Base-by-base conservation (phyloP, 2,113 vertebrate species). In the Pithys albifrons region DNA sequence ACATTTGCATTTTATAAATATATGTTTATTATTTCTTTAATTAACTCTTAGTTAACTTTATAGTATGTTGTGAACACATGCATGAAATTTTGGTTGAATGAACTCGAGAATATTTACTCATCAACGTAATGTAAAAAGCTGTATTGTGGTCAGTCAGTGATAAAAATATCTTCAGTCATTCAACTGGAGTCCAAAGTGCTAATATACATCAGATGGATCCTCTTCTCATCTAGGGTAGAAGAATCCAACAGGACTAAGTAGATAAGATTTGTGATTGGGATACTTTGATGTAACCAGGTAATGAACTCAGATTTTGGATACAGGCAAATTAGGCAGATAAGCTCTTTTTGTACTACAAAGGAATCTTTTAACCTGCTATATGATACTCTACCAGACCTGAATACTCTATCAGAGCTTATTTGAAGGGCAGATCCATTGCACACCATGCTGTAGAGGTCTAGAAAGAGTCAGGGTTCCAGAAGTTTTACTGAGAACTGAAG, bases 261-360 rank as follows among this genome's bases (percentile, higher is more conserved):
- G 72, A 29, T 75, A 33, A 46, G 55, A 39, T 43, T 51, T 76
- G 6, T 62, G 66, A 45, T 31, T 91, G 71, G 43, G 27, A 10
- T 55, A 31, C 52, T 10, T 3, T 91, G 76, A 24, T 83, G 29
- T 48, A 88, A 69, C 7, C 39, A 61, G n/a, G 5, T 84, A 65
- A 81, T 14, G 19, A 92, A n/a, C 69, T 75, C 81, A 77, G 25
- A 83, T 84, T 95, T 95, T 89, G 73, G 52, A 72, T 78, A n/a
- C 35, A 76, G 67, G 39, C 35, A 74, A 64, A 90, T 73, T 31
- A 88, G 58, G 65, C 19, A 72, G 72, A 84, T 14, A 35, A 33
- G 15, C 41, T 77, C 29, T 64, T 73, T 82, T 76, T 83, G 20
- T 55, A 45, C 46, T 52, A 57, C 76, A 93, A 33, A 91, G 39